These are phyloP conservation scores for Distichodus sexfasciatus DNA, from an alignment of 2,797 vertebrate species.

Conservation along the genomic window DNA sequence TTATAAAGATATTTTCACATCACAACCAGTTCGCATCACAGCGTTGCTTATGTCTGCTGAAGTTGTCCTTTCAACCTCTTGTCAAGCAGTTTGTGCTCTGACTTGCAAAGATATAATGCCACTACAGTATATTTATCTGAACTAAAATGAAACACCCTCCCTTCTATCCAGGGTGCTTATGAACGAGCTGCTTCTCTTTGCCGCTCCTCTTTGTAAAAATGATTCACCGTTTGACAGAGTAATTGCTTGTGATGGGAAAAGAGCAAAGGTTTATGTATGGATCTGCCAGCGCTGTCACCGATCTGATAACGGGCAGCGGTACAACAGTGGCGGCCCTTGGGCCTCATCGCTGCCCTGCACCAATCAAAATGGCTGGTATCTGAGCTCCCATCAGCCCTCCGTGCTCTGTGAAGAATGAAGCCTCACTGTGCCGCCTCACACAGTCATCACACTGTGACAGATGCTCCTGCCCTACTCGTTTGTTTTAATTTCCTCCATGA, in stretches of 20 bases:
- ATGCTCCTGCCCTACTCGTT: conserved; percentile 14
- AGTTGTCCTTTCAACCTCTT: too few relatives aligned
- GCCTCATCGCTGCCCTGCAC: background rate
- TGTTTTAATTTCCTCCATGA: conserved; percentile 16
- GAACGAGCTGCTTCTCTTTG: conserved; percentile 63
- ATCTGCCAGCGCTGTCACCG: background rate
- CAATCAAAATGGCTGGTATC: background rate
- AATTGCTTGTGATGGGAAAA: conserved; percentile 55
- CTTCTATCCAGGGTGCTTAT: conserved; percentile 62
- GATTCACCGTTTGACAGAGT: conserved; percentile 59
- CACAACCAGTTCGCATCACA: too few relatives aligned
- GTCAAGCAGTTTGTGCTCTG: too few relatives aligned
- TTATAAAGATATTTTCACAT: too few relatives aligned
- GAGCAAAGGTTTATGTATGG: background rate
- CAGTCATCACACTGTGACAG: conserved; percentile 8
- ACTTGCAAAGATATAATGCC: too few relatives aligned
- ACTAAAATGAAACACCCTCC: too few relatives aligned
- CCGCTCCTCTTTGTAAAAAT: too few relatives aligned
- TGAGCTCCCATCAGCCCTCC: background rate
- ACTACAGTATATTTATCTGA: too few relatives aligned
- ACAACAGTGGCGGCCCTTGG: background rate
- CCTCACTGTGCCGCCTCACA: background rate
- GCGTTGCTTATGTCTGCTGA: too few relatives aligned
- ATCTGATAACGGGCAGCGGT: background rate
- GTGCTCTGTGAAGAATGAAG: conserved; percentile 23